Base-by-base conservation (phyloP, 1,140 invertebrate species). In the Temnothorax nylanderi region DNA sequence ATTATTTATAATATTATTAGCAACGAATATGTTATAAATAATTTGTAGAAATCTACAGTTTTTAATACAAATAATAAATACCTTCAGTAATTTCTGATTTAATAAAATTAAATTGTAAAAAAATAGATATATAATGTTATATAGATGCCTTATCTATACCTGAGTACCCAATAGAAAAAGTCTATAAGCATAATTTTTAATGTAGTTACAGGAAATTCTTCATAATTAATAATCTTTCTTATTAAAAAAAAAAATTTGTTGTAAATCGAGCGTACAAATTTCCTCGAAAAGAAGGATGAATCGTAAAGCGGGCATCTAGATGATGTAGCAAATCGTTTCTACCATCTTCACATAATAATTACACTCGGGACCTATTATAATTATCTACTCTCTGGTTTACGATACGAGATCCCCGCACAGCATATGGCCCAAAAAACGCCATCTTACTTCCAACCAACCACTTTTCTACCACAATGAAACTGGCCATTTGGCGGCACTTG, bases 261-360 rank as follows among this genome's bases (percentile, higher is more conserved):
- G 8, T 47, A 4, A 44, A 32, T 56, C 5, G 1, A 64, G n/a
- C 26, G 0, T 11, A 44, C n/a, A 58, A 8, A 37, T 37, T 74
- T n/a, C 0, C 54, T 41, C 8, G 16, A 44, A 13, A 51, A 49
- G 47, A 78, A 1, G 1, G 6, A 65, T 0, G 18, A 65, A 7
- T 51, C 56, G 18, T n/a, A n/a, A 8, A 47, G 3, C 10, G 1
- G 4, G 37, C 1, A 80, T 49, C 56, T 21, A 11, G 34, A 41
- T 51, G 64, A 65, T 69, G 32, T 13, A 51, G 47, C 77, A 34
- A 54, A 80, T 77, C n/a, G n/a, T 78, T 78, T 64, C 41, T 64
- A 18, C 41, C 18, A 47, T 62, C 26, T 32, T 65, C 44, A 44
- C 34, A 51, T 67, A 67, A 67, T 41, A 21, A 80, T 34, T 32